These are phyloP conservation scores for Myopa tessellatipennis DNA, from an alignment of 2,888 invertebrate genomes.

Conservation along the genomic window DNA sequence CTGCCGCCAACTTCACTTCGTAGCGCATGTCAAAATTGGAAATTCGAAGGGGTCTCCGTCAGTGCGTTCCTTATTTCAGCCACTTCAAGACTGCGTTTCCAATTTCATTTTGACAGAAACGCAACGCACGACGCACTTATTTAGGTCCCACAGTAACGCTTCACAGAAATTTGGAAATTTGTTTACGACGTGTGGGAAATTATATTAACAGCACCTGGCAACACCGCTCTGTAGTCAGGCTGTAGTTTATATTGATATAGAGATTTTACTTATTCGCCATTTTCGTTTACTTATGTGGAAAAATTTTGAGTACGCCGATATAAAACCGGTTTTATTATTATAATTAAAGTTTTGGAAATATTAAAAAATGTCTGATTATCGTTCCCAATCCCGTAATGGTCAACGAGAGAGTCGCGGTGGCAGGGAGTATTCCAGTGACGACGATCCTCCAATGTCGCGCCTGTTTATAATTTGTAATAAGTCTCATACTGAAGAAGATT, in stretches of 20 bases:
- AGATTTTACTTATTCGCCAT: conserved; percentile 47
- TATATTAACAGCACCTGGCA: no score
- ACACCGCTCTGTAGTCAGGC: no score
- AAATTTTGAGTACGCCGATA: background rate
- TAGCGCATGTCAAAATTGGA: no score
- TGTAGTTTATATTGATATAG: conserved; percentile 38
- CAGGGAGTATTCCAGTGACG: conserved; percentile 61
- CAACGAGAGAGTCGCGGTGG: conserved; percentile 50
- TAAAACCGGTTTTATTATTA: background rate
- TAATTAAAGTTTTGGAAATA: conserved; percentile 25
- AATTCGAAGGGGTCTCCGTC: no score
- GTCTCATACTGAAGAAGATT: conserved; percentile 79
- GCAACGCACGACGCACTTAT: no score
- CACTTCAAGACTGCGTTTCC: no score
- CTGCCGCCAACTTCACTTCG: no score
- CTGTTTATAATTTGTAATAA: conserved; percentile 89
- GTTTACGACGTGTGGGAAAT: no score
- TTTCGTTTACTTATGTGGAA: conserved; percentile 25
- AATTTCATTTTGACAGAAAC: no score
- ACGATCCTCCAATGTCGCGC: conserved; percentile 85
- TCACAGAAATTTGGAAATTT: no score
- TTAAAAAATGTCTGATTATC: conserved; percentile 62
- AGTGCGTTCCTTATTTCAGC: no score
- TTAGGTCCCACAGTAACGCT: no score
- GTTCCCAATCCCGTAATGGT: conserved; percentile 61